Base-by-base conservation (phyloP, 1,140 invertebrate species). In the Amphibalanus amphitrite region DNA sequence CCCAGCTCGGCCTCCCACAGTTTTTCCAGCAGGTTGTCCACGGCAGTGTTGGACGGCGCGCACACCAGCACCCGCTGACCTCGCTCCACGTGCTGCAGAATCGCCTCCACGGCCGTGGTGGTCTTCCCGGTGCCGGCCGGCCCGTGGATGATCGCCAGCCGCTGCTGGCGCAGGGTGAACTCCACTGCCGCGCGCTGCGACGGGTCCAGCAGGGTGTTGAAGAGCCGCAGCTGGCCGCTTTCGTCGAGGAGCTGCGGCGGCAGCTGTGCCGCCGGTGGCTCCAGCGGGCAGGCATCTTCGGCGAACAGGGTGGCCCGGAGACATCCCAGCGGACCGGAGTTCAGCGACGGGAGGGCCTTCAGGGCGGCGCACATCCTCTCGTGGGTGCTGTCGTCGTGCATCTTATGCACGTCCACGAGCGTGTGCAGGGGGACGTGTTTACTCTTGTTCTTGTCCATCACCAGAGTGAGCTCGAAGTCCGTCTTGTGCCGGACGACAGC, bases 151-250 rank as follows among this genome's bases (percentile, higher is more conserved):
- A 85, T 78, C n/a, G 82, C 82, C 15, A 85, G 69, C 72, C 85
- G 82, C 75, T 80, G 82, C 77, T 82, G 81, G 20, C 78, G 75
- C 26, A 87, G 71, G 20, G 85, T 82, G 83, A 86, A 86, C 72
- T 75, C 76, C 17, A 87, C 84, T 68, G 85, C 85, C 69, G 79
- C 79, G 76, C 79, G 79, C 76, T 87, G 86, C 70, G 84, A 85
- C 59, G 79, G 13, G 75, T 85, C 83, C 64, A 87, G 79, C 93
- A 96, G 0, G 93, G 93, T 76, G 95, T 90, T 93, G 93, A 97
- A 92, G 92, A 96, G 76, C 88, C 0, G 86, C 90, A 28, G 87
- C 89, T 17, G 88, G 86, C 71, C 93, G 84, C 1, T 93, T 93
- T 83, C 95, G 83, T 28, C 92, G 92, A 76, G 88, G 87, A 28